These are phyloP conservation scores for Xiphorhynchus erythropygius DNA, from an alignment of 2,797 vertebrate species.

Conservation along the genomic window DNA sequence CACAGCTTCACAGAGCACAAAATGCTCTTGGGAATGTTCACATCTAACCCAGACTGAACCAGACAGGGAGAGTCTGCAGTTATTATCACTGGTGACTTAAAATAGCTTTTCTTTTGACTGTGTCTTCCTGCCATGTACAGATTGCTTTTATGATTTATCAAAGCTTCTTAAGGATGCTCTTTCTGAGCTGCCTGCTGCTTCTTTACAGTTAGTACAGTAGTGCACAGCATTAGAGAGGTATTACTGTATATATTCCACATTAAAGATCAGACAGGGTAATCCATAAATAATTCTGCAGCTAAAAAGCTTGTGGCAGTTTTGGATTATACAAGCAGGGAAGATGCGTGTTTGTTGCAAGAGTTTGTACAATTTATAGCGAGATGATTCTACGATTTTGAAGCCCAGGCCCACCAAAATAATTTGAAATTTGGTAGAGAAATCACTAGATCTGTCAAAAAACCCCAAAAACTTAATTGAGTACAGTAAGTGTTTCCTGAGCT, in stretches of 20 bases:
- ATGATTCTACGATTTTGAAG: background rate
- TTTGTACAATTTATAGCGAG: background rate
- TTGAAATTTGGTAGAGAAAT: background rate
- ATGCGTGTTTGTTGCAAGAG: background rate
- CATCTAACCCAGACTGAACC: background rate
- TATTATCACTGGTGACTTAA: constrained; percentile 13
- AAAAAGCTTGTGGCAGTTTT: constrained; percentile 10
- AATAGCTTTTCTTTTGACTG: constrained; percentile 30
- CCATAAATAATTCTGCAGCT: constrained; percentile 23
- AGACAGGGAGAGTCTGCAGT: background rate
- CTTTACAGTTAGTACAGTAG: background rate
- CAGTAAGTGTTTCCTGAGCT: background rate
- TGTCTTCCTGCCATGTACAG: background rate
- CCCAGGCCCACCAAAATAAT: background rate
- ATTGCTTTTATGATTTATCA: constrained; percentile 48
- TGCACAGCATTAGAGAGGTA: background rate
- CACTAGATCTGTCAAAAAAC: background rate
- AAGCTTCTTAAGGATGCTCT: constrained; percentile 38
- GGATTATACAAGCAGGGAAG: background rate
- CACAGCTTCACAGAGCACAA: background rate
- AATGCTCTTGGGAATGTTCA: background rate
- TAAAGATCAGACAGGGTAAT: constrained; percentile 23
- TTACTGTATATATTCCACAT: background rate
- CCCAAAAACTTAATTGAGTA: background rate
- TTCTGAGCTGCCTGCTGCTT: constrained; percentile 12